Percentiles rank a stretch among this genome's conserved stretches.
phyloP scores from a whole-genome alignment of 2,888 invertebrate genomes.

The Sycophila texana region DNA sequence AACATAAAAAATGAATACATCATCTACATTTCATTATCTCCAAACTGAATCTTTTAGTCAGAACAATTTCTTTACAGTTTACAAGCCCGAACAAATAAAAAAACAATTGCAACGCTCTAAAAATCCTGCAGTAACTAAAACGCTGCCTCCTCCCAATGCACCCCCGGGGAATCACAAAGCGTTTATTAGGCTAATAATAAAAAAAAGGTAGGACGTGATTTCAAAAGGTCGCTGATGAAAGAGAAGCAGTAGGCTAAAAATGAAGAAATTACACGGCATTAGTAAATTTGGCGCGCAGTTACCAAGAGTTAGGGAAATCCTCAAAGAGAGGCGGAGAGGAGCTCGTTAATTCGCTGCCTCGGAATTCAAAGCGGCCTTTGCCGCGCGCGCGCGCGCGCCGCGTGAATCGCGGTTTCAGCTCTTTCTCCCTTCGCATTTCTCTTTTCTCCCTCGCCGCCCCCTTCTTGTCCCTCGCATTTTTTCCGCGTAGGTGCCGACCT shows the following conservation, averaged over 20 bases:
- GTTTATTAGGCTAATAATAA: no score
- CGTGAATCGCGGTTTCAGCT: constrained; percentile 17
- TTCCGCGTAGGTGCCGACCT: constrained; percentile 3
- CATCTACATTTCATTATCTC: no score
- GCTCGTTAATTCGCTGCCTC: constrained; percentile 34
- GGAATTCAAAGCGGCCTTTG: constrained; percentile 37
- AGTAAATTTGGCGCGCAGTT: constrained; percentile 27
- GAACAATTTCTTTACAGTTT: no score
- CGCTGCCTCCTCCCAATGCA: no score
- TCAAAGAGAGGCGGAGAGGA: constrained; percentile 31
- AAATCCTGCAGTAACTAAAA: no score
- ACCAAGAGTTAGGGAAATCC: constrained; percentile 18
- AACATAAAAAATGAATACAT: no score
- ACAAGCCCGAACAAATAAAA: no score
- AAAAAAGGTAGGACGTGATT: not conserved
- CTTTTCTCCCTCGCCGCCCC: no score
- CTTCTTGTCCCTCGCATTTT: not conserved
- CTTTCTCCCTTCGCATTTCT: constrained; percentile 3
- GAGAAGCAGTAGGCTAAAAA: no score
- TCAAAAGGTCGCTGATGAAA: constrained; percentile 10
- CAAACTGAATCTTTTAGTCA: no score
- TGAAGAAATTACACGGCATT: constrained; percentile 32
- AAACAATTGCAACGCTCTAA: no score
- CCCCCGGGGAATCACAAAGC: no score
- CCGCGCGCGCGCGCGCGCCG: constrained; percentile 6